Base-by-base conservation (phyloP, 2,797 vertebrate species). In the Eulemur mongoz region DNA sequence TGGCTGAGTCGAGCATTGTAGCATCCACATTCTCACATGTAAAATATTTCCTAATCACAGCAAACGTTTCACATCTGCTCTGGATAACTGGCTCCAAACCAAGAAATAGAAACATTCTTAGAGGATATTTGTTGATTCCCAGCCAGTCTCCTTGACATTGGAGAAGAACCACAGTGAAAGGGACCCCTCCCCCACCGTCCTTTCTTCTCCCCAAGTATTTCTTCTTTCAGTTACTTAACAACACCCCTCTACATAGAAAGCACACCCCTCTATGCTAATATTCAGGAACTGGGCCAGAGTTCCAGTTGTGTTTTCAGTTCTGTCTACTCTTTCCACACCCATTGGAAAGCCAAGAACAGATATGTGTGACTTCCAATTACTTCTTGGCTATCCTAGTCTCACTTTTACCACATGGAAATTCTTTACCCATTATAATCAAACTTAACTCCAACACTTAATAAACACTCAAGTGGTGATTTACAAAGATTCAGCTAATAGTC, bases 41-140 rank as follows among this genome's bases (percentile, higher is more conserved):
- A 93, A 98, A 96, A 83, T 97, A 97, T 97, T 97, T 97, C 96
- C 90, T 98, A 97, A 97, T 98, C 96, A 30, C 80, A 93, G 93
- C 91, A 95, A 98, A 95, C 38, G 10, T 92, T 96, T 97, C 94
- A 97, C 98, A 98, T 98, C 97, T 98, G 98, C 95, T 98, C 94
- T 93, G 94, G 79, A 82, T 96, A 97, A 96, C 91, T 98, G 97
- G 98, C 96, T 79, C 63, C 76, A 90, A 85, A 57, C 82, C 97
- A 98, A 97, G 92, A 95, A 95, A 97, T 94, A 65, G 94, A 96
- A 57, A 84, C 91, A 92, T 97, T 97, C 93, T 95, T 97, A 95
- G 94, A 96, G 93, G 70, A 97, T 72, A 72, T 59, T 85, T 93
- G 86, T 89, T 97, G 98, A 72, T 96, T 17, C 43, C 38, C 50